These are phyloP conservation scores for Ciconia boyciana DNA, from an alignment of 2,113 vertebrate genomes.

Conservation along the genomic window DNA sequence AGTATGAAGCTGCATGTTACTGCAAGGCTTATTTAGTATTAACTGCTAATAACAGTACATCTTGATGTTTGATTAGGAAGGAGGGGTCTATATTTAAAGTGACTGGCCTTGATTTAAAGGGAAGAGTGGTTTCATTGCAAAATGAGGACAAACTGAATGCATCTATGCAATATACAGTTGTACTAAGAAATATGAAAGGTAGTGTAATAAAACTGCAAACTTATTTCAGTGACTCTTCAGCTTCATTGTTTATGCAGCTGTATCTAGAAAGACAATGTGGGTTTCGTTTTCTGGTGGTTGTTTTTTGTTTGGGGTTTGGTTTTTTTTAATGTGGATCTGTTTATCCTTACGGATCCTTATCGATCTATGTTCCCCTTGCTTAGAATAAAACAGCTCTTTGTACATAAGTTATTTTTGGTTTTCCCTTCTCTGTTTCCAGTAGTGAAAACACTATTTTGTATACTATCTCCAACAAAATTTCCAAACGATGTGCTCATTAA, in stretches of 20 bases:
- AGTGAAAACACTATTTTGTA: not conserved
- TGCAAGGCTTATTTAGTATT: not conserved
- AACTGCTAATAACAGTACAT: not conserved
- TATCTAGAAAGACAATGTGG: not conserved
- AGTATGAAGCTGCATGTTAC: not conserved
- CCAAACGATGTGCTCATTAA: not conserved
- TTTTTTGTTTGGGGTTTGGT: not conserved
- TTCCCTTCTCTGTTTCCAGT: not conserved
- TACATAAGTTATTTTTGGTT: not conserved
- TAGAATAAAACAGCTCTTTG: not conserved
- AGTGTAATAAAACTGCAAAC: not conserved
- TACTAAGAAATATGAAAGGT: not conserved
- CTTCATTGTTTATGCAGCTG: not conserved
- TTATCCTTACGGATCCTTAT: not conserved
- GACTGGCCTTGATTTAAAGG: not conserved
- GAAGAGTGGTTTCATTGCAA: not conserved
- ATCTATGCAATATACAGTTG: not conserved
- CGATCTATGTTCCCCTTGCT: not conserved
- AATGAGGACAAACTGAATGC: not conserved
- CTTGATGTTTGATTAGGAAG: not conserved
- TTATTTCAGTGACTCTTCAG: not conserved
- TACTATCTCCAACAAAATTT: not conserved
- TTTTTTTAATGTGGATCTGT: not conserved
- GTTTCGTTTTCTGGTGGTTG: not conserved
- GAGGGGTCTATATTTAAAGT: not conserved